These are phyloP conservation scores for Triplophysa yarkandensis DNA, from an alignment of 2,797 vertebrate genomes.

Conservation along the genomic window DNA sequence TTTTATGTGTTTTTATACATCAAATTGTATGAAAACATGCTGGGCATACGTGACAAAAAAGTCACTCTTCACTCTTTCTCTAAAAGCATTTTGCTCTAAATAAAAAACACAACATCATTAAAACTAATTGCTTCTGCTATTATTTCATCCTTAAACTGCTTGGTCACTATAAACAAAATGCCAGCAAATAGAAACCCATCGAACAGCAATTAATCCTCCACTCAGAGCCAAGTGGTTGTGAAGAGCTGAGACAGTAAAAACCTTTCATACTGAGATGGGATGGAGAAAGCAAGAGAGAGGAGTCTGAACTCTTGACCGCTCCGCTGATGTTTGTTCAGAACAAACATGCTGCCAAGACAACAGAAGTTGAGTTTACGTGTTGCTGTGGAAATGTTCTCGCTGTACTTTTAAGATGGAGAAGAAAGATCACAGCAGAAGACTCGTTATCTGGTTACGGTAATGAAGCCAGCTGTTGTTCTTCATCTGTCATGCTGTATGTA, in stretches of 20 bases:
- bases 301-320: conserved; percentile 26
- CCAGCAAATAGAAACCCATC: conserved; percentile 31
- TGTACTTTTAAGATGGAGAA: background rate
- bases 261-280: conserved; percentile 14
- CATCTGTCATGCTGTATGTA: background rate
- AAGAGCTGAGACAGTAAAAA: conserved; percentile 18
- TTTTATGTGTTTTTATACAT: background rate
- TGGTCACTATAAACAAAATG: conserved; percentile 39
- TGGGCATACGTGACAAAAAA: background rate
- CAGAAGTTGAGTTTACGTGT: conserved; percentile 24
- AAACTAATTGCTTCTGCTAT: conserved; percentile 42
- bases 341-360: conserved; percentile 30
- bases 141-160: conserved; percentile 45
- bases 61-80: background rate
- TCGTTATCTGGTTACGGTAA: background rate
- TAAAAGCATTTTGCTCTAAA: conserved; percentile 5
- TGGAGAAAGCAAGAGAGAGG: background rate
- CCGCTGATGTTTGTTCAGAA: conserved; percentile 26
- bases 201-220: conserved; percentile 40
- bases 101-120: conserved; percentile 37
- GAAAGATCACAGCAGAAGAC: background rate
- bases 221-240: conserved; percentile 15
- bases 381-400: background rate
- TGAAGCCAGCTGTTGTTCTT: background rate
- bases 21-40: background rate